Evolutionary conservation across 2,888 invertebrate species (phyloP).

Genomic region (Drymonia ruficornis): DNA sequence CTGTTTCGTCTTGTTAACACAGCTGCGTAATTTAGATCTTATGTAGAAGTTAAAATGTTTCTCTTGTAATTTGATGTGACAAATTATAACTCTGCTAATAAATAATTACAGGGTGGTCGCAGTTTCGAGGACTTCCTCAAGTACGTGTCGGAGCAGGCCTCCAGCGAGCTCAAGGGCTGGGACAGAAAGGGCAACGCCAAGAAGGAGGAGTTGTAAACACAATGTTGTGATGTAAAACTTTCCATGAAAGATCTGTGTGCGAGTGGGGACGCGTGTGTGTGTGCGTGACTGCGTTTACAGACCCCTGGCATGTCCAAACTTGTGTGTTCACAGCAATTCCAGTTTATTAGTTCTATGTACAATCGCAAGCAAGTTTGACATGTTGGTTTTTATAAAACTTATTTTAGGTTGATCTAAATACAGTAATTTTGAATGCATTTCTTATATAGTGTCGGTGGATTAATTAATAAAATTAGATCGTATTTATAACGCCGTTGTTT

Average conservation of each 20-base stretch:
- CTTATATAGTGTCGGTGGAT: conserved; percentile 70
- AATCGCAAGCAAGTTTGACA: conserved; percentile 28
- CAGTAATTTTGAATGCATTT: conserved; percentile 82
- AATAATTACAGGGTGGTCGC: conserved; percentile 90
- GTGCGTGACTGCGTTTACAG: conserved; percentile 35
- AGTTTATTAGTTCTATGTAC: conserved; percentile 14
- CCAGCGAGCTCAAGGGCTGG: conserved; percentile 93
- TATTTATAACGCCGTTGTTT: conserved; percentile 71
- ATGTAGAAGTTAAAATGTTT: too few relatives aligned
- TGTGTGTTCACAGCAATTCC: conserved; percentile 17
- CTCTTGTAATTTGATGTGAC: too few relatives aligned
- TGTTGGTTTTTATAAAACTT: conserved; percentile 47
- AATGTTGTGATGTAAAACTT: conserved; percentile 58
- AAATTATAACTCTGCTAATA: too few relatives aligned
- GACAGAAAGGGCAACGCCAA: conserved; percentile 91
- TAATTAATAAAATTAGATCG: conserved; percentile 76
- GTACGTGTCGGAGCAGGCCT: conserved; percentile 96
- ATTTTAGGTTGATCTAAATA: conserved; percentile 70
- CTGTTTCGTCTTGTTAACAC: too few relatives aligned
- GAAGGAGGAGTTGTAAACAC: conserved; percentile 76
- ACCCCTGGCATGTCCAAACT: conserved; percentile 27
- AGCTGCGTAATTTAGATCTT: too few relatives aligned
- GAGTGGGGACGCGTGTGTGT: conserved; percentile 46
- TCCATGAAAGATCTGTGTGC: conserved; percentile 76
- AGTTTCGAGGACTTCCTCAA: conserved; percentile 97